Evolutionary conservation across 2,113 vertebrate species (phyloP).

Genomic region (Oryctolagus cuniculus): mOryCun1.1 NC_091435.1:90105501-90106000

Average conservation of each 20-base stretch:
- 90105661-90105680: no score
- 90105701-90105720: neutral
- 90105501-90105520: slow-evolving; percentile 22
- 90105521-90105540: neutral
- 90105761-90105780: neutral
- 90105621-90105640: neutral
- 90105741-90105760: neutral
- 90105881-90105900: neutral
- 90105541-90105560: neutral
- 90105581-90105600: neutral
- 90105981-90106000: slow-evolving; percentile 42
- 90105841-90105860: neutral
- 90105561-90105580: neutral
- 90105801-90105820: neutral
- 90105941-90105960: neutral
- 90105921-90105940: slow-evolving; percentile 23
- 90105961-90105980: slow-evolving; percentile 54
- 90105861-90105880: slow-evolving; percentile 24
- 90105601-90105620: neutral
- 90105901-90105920: slow-evolving; percentile 57
- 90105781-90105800: neutral
- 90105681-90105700: neutral
- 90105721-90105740: neutral
- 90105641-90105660: neutral
- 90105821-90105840: neutral